These are phyloP conservation scores for Lagenorhynchus albirostris DNA, from an alignment of 2,113 vertebrate species.

Conservation along the genomic window DNA sequence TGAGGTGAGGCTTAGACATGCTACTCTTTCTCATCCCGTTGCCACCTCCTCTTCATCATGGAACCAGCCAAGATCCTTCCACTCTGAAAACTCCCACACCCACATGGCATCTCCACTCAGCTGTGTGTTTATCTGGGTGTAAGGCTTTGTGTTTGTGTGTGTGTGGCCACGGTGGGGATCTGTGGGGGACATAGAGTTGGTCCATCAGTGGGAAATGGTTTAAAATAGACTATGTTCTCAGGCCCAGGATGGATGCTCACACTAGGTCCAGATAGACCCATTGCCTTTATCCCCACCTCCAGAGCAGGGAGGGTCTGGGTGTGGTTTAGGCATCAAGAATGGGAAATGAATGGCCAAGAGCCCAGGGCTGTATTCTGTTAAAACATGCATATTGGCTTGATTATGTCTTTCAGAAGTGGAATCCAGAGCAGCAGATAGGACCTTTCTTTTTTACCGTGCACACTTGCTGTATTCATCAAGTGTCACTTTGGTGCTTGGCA, in stretches of 20 bases:
- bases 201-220: neutral
- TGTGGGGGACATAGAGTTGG: neutral
- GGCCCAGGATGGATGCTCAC: neutral
- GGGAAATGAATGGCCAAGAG: neutral
- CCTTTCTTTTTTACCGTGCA: neutral
- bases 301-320: neutral
- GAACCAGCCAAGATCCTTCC: neutral
- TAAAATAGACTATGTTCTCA: neutral
- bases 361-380: neutral
- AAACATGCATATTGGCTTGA: neutral
- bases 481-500: neutral
- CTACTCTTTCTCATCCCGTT: neutral
- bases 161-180: neutral
- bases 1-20: neutral
- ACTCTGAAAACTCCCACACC: neutral
- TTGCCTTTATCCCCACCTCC: neutral
- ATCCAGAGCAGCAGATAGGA: neutral
- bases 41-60: neutral
- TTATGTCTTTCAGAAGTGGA: neutral
- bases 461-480: neutral
- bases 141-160: neutral
- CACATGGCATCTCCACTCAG: neutral
- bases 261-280: neutral
- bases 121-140: neutral
- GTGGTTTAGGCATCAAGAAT: neutral